A percentile compares a stretch with the other conserved stretches of the same genome.
Evolutionary conservation across 30 jellyfish, hydroid and myxozoan genomes (phyloP).

Genomic region (Pelagia noctiluca): DNA sequence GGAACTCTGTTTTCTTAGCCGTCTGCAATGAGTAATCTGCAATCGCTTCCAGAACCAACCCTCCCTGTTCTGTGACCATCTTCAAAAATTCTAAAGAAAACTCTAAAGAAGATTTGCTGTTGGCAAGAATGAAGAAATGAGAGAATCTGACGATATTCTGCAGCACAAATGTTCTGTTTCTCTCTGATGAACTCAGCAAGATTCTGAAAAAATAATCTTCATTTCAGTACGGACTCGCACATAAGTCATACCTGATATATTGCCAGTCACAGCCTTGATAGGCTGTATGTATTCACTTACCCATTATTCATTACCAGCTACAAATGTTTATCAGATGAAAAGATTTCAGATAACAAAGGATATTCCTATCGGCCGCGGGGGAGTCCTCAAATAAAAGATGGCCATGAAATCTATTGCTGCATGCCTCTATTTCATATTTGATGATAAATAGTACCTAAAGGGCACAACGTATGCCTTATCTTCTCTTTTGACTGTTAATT

Average conservation of each 20-base stretch:
- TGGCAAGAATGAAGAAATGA: background rate
- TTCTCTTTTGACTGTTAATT: too few species aligned
- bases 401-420: too few species aligned
- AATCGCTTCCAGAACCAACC: conserved; percentile 9
- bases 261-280: too few species aligned
- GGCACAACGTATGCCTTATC: too few species aligned
- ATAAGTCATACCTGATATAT: background rate
- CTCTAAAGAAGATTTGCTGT: background rate
- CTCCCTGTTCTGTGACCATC: background rate
- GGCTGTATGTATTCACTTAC: too few species aligned
- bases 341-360: too few species aligned
- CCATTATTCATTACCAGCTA: too few species aligned
- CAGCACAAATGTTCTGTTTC: background rate
- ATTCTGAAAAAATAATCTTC: background rate
- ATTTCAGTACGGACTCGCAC: background rate
- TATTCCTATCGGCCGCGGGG: too few species aligned
- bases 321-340: too few species aligned
- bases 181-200: background rate
- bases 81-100: conserved; percentile 7
- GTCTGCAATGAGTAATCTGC: conserved; percentile 24
- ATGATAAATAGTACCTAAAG: too few species aligned
- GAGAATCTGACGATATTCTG: background rate
- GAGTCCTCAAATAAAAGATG: too few species aligned
- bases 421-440: too few species aligned
- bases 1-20: conserved; percentile 37